Evolutionary conservation across 2,888 invertebrate species (phyloP).

Genomic region (Nezara viridula): DNA sequence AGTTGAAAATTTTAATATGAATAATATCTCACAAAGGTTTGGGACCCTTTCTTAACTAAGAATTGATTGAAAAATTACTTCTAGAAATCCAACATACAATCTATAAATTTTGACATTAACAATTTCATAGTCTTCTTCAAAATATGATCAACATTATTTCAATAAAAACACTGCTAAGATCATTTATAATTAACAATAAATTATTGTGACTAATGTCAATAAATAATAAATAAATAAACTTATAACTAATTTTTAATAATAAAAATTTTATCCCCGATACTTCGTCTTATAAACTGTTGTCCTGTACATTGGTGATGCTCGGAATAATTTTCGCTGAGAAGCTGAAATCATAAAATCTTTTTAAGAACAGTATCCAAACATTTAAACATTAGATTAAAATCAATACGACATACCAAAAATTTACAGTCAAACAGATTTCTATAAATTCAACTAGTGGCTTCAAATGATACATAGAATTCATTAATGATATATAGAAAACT

Average conservation of each 20-base stretch:
- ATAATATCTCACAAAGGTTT: background rate
- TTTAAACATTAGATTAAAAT: no score
- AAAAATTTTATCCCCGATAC: background rate
- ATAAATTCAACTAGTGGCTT: no score
- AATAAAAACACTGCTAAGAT: background rate
- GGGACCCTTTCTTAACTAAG: no score
- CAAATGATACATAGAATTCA: no score
- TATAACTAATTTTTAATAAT: background rate
- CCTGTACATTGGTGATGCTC: background rate
- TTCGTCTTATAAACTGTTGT: constrained; percentile 24
- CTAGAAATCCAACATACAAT: no score
- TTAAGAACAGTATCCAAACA: no score
- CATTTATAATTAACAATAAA: background rate
- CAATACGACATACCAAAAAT: no score
- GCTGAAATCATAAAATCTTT: background rate
- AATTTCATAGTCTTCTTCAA: background rate
- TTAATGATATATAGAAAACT: no score
- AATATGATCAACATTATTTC: background rate
- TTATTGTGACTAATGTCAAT: background rate
- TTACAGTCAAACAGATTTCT: no score
- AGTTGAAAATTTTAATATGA: no score
- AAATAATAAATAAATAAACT: constrained; percentile 42
- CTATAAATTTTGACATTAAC: background rate
- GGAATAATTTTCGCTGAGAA: constrained; percentile 3
- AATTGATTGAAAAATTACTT: no score